Conservation (phyloP, 2,113 vertebrate genomes). For the Tamias sibiricus region DNA sequence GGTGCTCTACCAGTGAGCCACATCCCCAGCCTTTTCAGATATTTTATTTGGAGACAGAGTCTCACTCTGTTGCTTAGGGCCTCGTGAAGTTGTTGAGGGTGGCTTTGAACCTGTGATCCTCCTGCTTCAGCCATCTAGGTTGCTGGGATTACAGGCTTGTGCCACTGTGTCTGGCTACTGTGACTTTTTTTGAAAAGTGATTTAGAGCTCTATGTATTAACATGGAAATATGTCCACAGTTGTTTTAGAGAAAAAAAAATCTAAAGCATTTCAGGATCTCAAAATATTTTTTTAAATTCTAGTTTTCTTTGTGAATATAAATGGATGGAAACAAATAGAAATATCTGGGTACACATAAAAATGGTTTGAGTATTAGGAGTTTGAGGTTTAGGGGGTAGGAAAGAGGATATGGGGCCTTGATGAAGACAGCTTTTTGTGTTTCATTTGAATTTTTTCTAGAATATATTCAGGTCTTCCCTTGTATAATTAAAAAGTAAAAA, state of each 20-base stretch:
- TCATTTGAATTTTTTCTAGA: not conserved
- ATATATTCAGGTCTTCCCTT: not conserved
- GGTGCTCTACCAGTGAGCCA: too few species aligned
- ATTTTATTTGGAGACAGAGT: too few species aligned
- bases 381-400: not conserved
- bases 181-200: not conserved
- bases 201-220: not conserved
- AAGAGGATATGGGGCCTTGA: not conserved
- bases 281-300: not conserved
- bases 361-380: not conserved
- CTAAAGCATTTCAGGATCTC: constrained; percentile 31
- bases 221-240: not conserved
- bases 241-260: not conserved
- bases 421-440: not conserved
- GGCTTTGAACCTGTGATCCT: too few species aligned
- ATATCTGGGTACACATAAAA: not conserved
- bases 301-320: not conserved
- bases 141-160: too few species aligned
- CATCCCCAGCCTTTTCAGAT: too few species aligned
- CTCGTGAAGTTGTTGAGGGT: too few species aligned
- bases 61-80: too few species aligned
- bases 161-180: too few species aligned
- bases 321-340: not conserved
- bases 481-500: constrained; percentile 20
- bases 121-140: too few species aligned